Conservation (phyloP, 2,797 vertebrate genomes). For the Karalla daura region DNA sequence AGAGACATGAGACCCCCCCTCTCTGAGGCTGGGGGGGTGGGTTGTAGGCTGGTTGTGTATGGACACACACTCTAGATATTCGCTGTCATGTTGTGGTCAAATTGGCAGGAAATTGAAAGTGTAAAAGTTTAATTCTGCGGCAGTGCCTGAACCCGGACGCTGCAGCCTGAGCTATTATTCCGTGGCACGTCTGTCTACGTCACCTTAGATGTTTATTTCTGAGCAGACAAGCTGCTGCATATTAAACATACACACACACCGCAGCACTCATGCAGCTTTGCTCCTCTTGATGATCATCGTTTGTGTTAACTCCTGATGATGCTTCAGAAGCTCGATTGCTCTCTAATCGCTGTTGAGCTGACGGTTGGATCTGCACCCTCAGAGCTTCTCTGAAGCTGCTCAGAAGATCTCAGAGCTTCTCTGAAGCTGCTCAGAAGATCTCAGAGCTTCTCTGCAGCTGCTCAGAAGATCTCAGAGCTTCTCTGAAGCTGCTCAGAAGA, state of each 20-base stretch:
- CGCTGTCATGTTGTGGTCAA: slow-evolving; percentile 79
- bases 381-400: no score
- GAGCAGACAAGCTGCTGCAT: slow-evolving; percentile 76
- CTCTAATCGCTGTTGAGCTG: slow-evolving; percentile 72
- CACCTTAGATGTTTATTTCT: slow-evolving; percentile 84
- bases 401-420: no score
- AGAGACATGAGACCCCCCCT: no score
- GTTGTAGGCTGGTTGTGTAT: no score
- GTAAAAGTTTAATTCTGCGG: slow-evolving; percentile 82
- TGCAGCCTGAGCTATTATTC: slow-evolving; percentile 84
- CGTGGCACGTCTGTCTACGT: slow-evolving; percentile 85
- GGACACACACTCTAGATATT: slow-evolving; percentile 72
- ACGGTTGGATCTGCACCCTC: slow-evolving; percentile 32
- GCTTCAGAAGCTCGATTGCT: slow-evolving; percentile 67
- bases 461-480: no score
- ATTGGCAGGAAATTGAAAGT: slow-evolving; percentile 86
- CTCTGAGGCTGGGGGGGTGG: no score
- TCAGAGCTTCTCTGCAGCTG: slow-evolving; percentile 41
- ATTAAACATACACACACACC: slow-evolving; percentile 78
- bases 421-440: no score
- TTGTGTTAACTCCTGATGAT: slow-evolving; percentile 69
- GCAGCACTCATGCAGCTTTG: slow-evolving; percentile 58
- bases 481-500: slow-evolving; percentile 44
- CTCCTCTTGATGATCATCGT: slow-evolving; percentile 69
- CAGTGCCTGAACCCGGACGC: slow-evolving; percentile 75